A percentile compares a stretch with the other conserved stretches of the same genome.
These are phyloP conservation scores for Brachionus asplanchnoidis DNA, from an alignment of 1,140 invertebrate species.

Conservation along the genomic window DNA sequence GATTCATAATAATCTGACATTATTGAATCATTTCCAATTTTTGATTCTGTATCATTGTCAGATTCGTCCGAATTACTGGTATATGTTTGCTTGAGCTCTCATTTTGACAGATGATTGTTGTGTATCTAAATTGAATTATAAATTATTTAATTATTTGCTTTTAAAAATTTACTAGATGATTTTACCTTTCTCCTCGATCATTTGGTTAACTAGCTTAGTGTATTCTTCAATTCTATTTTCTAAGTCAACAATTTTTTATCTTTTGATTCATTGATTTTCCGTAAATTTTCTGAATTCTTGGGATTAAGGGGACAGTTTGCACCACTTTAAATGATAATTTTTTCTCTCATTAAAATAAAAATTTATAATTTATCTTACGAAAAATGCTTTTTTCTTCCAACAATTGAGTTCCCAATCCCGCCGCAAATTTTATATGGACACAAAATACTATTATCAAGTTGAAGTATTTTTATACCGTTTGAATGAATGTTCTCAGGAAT, in stretches of 20 bases:
- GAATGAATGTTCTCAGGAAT: neutral
- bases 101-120: neutral
- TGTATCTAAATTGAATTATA: neutral
- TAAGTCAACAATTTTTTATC: neutral
- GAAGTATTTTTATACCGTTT: neutral
- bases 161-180: neutral
- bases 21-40: neutral
- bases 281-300: neutral
- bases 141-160: neutral
- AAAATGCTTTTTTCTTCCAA: neutral
- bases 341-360: neutral
- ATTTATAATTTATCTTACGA: neutral
- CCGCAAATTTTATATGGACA: neutral
- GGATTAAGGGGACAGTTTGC: neutral
- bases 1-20: neutral
- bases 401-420: neutral
- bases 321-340: neutral
- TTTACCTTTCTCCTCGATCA: neutral
- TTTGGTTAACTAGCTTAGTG: neutral
- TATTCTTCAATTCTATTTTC: neutral
- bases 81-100: neutral
- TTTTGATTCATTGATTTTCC: neutral
- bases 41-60: neutral
- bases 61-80: neutral
- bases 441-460: neutral